These are phyloP conservation scores for Papilio polyxenes DNA, from an alignment of 1,140 invertebrate genomes.

Conservation along the genomic window DNA sequence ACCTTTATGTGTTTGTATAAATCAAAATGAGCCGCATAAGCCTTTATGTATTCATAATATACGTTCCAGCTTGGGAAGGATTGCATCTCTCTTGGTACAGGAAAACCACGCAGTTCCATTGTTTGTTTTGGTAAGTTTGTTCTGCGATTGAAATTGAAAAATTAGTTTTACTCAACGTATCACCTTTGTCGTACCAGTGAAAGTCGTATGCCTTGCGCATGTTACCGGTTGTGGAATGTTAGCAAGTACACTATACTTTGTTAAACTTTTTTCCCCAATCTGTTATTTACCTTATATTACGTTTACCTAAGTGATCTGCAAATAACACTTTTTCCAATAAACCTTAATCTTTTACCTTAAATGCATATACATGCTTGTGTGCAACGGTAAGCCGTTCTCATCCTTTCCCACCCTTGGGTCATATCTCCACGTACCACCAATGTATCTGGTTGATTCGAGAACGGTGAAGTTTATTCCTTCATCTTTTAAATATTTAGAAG, in stretches of 20 bases:
- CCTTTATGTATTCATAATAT: conserved; percentile 66
- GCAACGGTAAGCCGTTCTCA: conserved; percentile 81
- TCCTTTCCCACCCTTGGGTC: conserved; percentile 81
- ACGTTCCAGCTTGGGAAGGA: conserved; percentile 63
- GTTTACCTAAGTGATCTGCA: not conserved
- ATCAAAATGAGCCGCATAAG: conserved; percentile 64
- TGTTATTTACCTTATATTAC: too few species aligned
- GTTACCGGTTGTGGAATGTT: not conserved
- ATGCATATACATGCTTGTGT: conserved; percentile 85
- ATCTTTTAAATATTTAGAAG: conserved; percentile 65
- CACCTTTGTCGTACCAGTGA: too few species aligned
- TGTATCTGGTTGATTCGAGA: conserved; percentile 63
- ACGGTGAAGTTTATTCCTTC: conserved; percentile 65
- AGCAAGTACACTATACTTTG: too few species aligned
- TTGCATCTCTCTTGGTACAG: conserved; percentile 56
- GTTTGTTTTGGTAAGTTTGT: conserved; percentile 73
- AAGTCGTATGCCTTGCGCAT: not conserved
- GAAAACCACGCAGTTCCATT: conserved; percentile 70
- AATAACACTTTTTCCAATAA: conserved; percentile 4
- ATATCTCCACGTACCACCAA: conserved; percentile 85
- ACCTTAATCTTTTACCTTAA: conserved; percentile 55
- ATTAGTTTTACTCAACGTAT: not conserved
- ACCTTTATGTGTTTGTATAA: conserved; percentile 69
- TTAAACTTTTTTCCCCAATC: too few species aligned
- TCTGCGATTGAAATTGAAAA: conserved; percentile 51